Percentiles rank a stretch among this genome's conserved stretches.
Conservation (phyloP, 2,797 vertebrate species). For the Buphagus erythrorhynchus region DNA sequence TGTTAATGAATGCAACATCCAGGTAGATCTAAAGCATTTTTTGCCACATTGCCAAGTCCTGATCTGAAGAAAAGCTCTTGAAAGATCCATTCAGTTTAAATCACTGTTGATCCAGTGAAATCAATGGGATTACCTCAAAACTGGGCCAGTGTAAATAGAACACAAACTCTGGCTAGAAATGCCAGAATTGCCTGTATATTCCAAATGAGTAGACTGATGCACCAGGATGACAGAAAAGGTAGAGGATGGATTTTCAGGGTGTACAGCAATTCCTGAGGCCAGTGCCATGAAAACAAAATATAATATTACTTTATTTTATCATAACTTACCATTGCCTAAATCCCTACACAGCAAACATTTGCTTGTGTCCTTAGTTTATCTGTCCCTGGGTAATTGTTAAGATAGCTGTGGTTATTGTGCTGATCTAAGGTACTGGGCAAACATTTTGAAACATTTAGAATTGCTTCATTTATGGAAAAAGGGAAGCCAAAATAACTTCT, state of each 20-base stretch:
- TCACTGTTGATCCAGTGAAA: background rate
- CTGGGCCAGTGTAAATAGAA: background rate
- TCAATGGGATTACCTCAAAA: background rate
- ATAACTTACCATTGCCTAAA: slow-evolving; percentile 33
- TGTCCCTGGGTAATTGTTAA: slow-evolving; percentile 56
- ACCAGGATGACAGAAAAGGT: background rate
- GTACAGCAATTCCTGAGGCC: background rate
- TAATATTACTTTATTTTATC: background rate
- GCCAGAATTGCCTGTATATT: background rate
- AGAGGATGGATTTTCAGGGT: background rate
- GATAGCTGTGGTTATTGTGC: slow-evolving; percentile 9
- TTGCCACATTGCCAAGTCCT: background rate
- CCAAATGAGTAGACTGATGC: background rate
- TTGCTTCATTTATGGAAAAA: slow-evolving; percentile 8
- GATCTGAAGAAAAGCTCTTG: background rate
- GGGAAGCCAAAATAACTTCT: slow-evolving; percentile 36
- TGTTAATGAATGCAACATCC: background rate
- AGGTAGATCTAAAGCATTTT: background rate
- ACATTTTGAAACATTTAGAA: slow-evolving; percentile 9
- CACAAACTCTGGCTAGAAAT: background rate
- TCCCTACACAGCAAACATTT: slow-evolving; percentile 19
- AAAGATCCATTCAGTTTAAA: background rate
- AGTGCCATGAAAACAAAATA: background rate
- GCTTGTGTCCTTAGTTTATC: slow-evolving; percentile 39
- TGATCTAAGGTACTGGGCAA: slow-evolving; percentile 38